Conservation (phyloP, 2,888 invertebrate species). For the Rotaria macrura region DNA sequence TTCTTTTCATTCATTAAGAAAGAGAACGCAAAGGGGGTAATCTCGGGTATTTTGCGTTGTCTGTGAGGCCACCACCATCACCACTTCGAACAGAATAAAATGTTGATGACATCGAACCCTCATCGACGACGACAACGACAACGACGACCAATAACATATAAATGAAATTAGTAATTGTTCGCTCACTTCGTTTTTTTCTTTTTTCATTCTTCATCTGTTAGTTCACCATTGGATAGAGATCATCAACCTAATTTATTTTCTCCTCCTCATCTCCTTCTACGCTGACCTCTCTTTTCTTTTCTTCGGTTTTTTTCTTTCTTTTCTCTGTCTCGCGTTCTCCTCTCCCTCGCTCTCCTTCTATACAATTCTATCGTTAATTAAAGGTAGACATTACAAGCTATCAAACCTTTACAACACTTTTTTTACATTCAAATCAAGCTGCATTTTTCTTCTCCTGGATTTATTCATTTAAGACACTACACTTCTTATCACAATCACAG, state of each 20-base stretch:
- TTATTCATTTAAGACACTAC: no score
- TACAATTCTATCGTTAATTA: neutral
- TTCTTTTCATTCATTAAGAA: constrained; percentile 15
- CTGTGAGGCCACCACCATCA: constrained; percentile 15
- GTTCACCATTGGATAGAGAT: constrained; percentile 15
- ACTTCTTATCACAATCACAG: no score
- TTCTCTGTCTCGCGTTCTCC: no score
- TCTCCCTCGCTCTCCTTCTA: no score
- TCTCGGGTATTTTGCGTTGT: constrained; percentile 15
- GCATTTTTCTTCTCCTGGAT: neutral
- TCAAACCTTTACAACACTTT: neutral
- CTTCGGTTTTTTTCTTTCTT: neutral
- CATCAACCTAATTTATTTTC: constrained; percentile 15
- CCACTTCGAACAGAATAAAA: constrained; percentile 11
- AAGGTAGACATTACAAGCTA: neutral
- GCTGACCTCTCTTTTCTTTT: neutral
- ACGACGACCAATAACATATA: constrained; percentile 13
- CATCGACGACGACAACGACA: neutral
- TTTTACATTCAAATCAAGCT: neutral
- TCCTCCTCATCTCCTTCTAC: neutral
- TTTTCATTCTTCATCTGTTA: neutral
- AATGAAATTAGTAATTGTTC: neutral
- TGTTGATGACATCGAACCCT: constrained; percentile 15
- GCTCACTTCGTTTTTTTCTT: neutral
- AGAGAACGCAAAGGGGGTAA: constrained; percentile 14